Evolutionary conservation across 2,888 invertebrate genomes (phyloP), one percentile per base, ranked within the genome.

Genomic region (Drosophila neonasuta): DNA sequence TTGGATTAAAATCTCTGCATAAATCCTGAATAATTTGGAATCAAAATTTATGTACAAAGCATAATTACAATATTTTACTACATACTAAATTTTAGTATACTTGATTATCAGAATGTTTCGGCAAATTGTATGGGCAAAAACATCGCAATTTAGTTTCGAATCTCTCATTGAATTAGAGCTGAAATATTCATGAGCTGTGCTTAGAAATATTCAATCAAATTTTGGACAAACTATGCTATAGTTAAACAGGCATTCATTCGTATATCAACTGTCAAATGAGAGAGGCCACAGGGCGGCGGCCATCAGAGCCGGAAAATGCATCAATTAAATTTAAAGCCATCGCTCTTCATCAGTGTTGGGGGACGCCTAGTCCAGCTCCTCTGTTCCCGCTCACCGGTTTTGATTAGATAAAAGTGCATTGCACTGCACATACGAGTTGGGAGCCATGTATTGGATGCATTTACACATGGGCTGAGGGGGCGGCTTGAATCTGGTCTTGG

Each of bases 361-460:
- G 24, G 10, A 0, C 15, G 34, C 9, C 11, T 13, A 24, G 13
- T 36, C 36, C 11, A 36, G n/a, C n/a, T 6, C n/a, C 11, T 9
- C 15, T n/a, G 13, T 17, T 51, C n/a, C 42, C 34, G 4, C 41
- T 39, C 41, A 10, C 34, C 44, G 11, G 42, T 24, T 57, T 72
- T 80, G 85, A 85, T 82, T 82, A 82, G 81, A 82, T 80, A 74
- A 74, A 78, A 82, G 82, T 85, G 82, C 81, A 82, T 64, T 82
- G 85, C 79, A 63, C 79, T 71, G 76, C 73, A 63, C 52, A 57
- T 46, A 56, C 32, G 30, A 54, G 55, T 20, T 20, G 36, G 7
- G 24, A 48, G 44, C 65, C 32, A 62, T 66, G 64, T 76, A 62
- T 39, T 63, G 62, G 49, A 52, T 65, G 73, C 69, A 60, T 68